Conservation (phyloP, 2,888 invertebrate genomes). For the Zele albiditarsus region DNA sequence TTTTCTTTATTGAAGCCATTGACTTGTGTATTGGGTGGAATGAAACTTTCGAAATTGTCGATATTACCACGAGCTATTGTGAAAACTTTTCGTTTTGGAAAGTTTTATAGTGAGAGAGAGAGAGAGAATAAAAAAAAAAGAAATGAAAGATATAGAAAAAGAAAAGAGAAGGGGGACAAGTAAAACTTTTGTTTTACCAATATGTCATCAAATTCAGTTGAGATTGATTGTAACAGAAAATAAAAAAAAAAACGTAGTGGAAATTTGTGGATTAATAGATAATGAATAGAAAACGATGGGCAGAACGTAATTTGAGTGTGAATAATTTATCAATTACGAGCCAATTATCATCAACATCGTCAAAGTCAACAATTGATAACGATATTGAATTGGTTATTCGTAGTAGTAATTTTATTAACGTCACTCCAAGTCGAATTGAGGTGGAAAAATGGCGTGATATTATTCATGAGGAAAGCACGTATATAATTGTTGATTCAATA, state of each 20-base stretch:
- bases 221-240: background rate
- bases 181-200: background rate
- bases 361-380: background rate
- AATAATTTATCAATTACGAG: background rate
- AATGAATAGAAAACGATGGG: background rate
- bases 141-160: background rate
- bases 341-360: background rate
- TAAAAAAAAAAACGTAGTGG: background rate
- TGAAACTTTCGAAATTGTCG: background rate
- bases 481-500: constrained; percentile 7
- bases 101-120: background rate
- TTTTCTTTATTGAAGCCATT: background rate
- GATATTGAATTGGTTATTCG: background rate
- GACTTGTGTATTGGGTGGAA: background rate
- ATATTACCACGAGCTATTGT: background rate
- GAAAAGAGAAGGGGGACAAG: no score
- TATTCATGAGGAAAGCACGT: background rate
- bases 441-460: background rate
- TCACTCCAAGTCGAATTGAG: constrained; percentile 9
- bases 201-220: background rate
- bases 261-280: background rate
- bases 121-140: background rate
- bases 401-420: background rate
- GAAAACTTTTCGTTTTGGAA: background rate
- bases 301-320: background rate